These are phyloP conservation scores for Drosophila peninsularis DNA, from an alignment of 2,888 invertebrate genomes.

Conservation along the genomic window DNA sequence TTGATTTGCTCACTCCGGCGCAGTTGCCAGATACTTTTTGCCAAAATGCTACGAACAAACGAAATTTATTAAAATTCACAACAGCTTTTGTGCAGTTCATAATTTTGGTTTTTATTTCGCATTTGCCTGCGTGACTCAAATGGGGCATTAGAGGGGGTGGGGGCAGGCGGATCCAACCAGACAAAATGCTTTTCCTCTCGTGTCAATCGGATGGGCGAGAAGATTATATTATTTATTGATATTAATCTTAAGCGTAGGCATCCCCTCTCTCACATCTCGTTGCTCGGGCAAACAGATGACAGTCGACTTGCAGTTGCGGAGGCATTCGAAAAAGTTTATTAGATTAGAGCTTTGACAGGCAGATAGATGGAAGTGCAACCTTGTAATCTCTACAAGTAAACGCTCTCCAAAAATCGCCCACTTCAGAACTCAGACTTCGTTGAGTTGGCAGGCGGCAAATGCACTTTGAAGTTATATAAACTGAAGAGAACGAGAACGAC, in stretches of 20 bases:
- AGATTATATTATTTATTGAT: constrained; percentile 28
- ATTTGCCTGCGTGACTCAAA: constrained; percentile 64
- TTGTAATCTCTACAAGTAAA: constrained; percentile 47
- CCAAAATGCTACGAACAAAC: constrained; percentile 36
- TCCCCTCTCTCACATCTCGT: neutral
- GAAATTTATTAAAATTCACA: constrained; percentile 83
- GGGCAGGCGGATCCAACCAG: neutral
- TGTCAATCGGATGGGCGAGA: constrained; percentile 20
- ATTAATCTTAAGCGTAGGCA: constrained; percentile 6
- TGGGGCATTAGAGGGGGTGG: constrained; percentile 15
- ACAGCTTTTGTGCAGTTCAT: constrained; percentile 82
- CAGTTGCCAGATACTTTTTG: constrained; percentile 63
- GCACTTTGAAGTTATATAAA: constrained; percentile 56
- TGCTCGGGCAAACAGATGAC: constrained; percentile 13
- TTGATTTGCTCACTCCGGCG: constrained; percentile 74
- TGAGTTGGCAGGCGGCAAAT: constrained; percentile 44
- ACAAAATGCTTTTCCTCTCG: constrained; percentile 12
- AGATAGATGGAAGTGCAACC: constrained; percentile 41
- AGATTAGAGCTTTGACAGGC: constrained; percentile 25
- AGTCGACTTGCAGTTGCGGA: constrained; percentile 26
- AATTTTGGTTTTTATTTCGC: constrained; percentile 78
- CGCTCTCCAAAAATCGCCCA: constrained; percentile 41
- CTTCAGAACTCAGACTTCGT: constrained; percentile 39
- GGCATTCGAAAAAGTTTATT: constrained; percentile 34
- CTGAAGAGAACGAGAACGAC: constrained; percentile 10